Evolutionary conservation across 2,113 vertebrate species (phyloP).

Genomic region (Mystacornis crossleyi): DNA sequence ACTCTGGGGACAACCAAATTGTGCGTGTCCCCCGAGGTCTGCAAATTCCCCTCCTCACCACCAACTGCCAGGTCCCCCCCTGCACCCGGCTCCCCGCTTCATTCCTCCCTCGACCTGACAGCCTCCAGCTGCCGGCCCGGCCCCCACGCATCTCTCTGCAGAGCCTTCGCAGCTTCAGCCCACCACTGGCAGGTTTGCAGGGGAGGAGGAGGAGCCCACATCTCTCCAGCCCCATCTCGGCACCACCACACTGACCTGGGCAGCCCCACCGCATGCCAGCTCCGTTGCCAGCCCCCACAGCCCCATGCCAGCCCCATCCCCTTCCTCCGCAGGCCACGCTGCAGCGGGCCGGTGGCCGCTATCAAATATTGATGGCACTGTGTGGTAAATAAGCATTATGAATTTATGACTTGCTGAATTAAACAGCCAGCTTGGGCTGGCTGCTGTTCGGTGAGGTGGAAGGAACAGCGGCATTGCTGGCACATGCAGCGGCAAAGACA

Average conservation of each 20-base stretch:
- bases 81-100: background rate
- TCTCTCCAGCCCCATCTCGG: background rate
- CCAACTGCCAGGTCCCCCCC: accelerated
- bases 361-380: slow-evolving; percentile 53
- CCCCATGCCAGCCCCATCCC: background rate
- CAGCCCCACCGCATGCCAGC: background rate
- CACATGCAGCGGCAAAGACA: background rate
- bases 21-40: background rate
- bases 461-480: background rate
- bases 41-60: background rate
- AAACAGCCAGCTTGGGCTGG: background rate
- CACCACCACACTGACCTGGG: accelerated
- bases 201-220: background rate
- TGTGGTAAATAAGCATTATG: slow-evolving; percentile 53
- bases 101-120: background rate
- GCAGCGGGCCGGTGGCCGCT: background rate
- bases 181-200: background rate
- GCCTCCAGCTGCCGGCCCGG: background rate
- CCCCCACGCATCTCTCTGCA: background rate
- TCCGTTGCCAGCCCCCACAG: background rate
- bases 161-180: background rate
- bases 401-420: slow-evolving; percentile 61
- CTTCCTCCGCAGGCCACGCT: accelerated
- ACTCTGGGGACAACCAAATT: background rate
- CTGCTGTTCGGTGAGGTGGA: background rate